These are phyloP conservation scores for Phataginus tricuspis DNA, from an alignment of 2,797 vertebrate genomes.

Conservation along the genomic window DNA sequence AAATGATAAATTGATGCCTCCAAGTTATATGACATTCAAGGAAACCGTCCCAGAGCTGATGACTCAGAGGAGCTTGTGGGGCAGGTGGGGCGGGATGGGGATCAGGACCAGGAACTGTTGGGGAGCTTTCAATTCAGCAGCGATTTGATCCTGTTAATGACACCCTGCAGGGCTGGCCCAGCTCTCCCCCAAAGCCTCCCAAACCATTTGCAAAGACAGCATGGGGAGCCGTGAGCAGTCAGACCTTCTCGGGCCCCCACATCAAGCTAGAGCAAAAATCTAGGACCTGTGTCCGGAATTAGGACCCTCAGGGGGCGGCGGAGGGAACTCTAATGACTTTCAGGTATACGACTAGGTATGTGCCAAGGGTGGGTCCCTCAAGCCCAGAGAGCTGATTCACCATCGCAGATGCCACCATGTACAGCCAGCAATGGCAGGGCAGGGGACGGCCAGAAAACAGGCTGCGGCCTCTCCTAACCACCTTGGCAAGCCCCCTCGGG, in stretches of 20 bases:
- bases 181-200: neutral
- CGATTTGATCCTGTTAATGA: fast-evolving
- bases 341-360: fast-evolving
- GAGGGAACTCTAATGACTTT: neutral
- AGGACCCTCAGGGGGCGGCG: fast-evolving
- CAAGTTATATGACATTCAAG: neutral
- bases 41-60: neutral
- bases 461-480: neutral
- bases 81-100: neutral
- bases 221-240: fast-evolving
- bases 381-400: neutral
- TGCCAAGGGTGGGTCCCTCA: fast-evolving
- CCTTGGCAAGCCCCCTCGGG: fast-evolving
- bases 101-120: fast-evolving
- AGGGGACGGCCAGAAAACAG: fast-evolving
- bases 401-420: fast-evolving
- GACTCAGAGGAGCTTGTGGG: neutral
- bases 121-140: neutral
- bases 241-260: fast-evolving
- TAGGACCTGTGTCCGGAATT: neutral
- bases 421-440: fast-evolving
- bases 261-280: neutral
- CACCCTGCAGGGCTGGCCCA: neutral
- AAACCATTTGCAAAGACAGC: fast-evolving
- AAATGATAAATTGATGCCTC: neutral